Evolutionary conservation across 1,140 invertebrate species (phyloP).

Genomic region (Saxidomus purpurata): DNA sequence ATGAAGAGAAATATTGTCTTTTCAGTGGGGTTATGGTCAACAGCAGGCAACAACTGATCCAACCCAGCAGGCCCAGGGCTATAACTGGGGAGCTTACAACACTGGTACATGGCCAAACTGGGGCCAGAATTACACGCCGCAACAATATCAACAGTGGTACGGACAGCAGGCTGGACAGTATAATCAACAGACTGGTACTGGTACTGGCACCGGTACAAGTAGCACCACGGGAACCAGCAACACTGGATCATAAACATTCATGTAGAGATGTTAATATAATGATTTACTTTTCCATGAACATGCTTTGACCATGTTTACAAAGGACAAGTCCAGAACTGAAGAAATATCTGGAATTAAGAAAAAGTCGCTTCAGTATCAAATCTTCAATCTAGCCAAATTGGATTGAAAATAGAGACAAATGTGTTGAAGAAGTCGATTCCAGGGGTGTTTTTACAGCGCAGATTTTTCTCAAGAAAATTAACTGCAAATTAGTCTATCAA

Average conservation of each 20-base stretch:
- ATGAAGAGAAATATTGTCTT: not conserved
- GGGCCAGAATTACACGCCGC: conserved; percentile 13
- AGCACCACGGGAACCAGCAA: not conserved
- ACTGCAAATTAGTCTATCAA: too few relatives aligned
- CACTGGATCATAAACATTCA: not conserved
- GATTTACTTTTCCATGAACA: too few relatives aligned
- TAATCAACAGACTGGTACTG: conserved; percentile 10
- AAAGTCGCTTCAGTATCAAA: too few relatives aligned
- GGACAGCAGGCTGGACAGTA: conserved; percentile 50
- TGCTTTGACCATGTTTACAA: too few relatives aligned
- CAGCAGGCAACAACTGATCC: not conserved
- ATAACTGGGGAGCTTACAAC: conserved; percentile 60
- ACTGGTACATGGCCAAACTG: conserved; percentile 30
- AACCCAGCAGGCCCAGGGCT: conserved; percentile 4
- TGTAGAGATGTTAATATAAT: too few relatives aligned
- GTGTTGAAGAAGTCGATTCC: too few relatives aligned
- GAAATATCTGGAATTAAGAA: too few relatives aligned
- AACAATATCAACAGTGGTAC: conserved; percentile 58
- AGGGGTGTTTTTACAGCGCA: too few relatives aligned
- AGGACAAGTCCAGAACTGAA: too few relatives aligned
- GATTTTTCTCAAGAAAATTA: too few relatives aligned
- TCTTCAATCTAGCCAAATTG: too few relatives aligned
- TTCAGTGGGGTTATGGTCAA: conserved; percentile 35
- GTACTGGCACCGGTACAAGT: not conserved
- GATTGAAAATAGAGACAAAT: too few relatives aligned